A percentile compares a stretch with the other conserved stretches of the same genome.
Evolutionary conservation across 2,888 invertebrate genomes (phyloP).

Genomic region (Girardia tigrina): DNA sequence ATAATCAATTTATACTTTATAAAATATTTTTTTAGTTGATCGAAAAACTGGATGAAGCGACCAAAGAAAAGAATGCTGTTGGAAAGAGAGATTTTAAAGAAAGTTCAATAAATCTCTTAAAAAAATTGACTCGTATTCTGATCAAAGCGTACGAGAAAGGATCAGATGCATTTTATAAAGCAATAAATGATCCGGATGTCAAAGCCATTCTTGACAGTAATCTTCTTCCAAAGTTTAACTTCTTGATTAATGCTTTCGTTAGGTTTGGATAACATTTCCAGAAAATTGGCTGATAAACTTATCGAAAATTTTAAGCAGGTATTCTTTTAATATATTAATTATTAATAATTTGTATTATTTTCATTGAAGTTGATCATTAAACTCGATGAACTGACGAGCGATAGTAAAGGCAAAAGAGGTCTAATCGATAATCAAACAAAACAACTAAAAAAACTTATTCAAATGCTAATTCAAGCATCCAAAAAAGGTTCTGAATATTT

Average conservation of each 20-base stretch:
- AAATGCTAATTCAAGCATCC: not conserved
- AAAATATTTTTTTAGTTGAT: not conserved
- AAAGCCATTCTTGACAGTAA: not conserved
- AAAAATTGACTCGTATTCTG: not conserved
- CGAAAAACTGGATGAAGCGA: not conserved
- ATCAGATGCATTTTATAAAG: not conserved
- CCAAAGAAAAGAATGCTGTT: not conserved
- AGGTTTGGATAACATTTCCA: not conserved
- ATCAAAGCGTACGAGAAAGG: not conserved
- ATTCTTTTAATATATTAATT: not conserved
- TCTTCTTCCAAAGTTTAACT: not conserved
- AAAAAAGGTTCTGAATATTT: conserved; percentile 14
- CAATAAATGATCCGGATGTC: not conserved
- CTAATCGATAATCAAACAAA: not conserved
- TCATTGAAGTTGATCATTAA: not conserved
- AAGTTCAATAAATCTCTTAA: not conserved
- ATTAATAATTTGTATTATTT: not conserved
- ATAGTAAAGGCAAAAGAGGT: not conserved
- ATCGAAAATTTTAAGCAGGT: not conserved
- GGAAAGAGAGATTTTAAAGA: conserved; percentile 6
- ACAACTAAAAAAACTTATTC: not conserved
- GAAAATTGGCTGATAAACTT: not conserved
- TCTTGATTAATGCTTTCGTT: not conserved
- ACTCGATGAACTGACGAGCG: not conserved
- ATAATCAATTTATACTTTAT: not conserved